These are phyloP conservation scores for Volucella inflata DNA, from an alignment of 2,888 invertebrate species.

Conservation along the genomic window DNA sequence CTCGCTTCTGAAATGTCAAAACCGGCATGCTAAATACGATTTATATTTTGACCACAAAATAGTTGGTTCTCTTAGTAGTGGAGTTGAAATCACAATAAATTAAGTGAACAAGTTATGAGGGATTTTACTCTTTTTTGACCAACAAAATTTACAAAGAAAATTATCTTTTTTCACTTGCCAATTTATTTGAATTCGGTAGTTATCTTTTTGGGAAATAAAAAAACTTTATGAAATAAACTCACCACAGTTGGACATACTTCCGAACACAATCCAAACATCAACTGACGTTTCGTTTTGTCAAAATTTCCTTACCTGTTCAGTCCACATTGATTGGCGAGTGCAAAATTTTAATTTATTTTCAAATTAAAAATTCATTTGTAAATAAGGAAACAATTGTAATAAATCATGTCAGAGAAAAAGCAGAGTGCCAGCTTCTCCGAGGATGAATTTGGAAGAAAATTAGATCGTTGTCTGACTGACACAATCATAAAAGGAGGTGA, in stretches of 20 bases:
- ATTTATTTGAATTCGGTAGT: too few species aligned
- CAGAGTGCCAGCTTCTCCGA: conserved; percentile 83
- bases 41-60: background rate
- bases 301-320: conserved; percentile 29
- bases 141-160: too few species aligned
- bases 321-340: conserved; percentile 41
- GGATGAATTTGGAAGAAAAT: conserved; percentile 90
- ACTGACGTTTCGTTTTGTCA: conserved; percentile 13
- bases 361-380: conserved; percentile 29
- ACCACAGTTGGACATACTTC: conserved; percentile 18
- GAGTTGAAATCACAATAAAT: background rate
- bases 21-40: conserved; percentile 37
- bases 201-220: too few species aligned
- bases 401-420: conserved; percentile 51
- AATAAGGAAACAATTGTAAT: conserved; percentile 25
- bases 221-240: too few species aligned
- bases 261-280: conserved; percentile 8
- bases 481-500: conserved; percentile 91
- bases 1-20: conserved; percentile 23
- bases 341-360: conserved; percentile 60
- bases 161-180: too few species aligned
- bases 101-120: too few species aligned
- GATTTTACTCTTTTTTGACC: too few species aligned
- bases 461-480: conserved; percentile 94
- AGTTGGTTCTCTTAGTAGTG: background rate